Evolutionary conservation across 2,113 vertebrate genomes (phyloP).

Genomic region (Python bivittatus): DNA sequence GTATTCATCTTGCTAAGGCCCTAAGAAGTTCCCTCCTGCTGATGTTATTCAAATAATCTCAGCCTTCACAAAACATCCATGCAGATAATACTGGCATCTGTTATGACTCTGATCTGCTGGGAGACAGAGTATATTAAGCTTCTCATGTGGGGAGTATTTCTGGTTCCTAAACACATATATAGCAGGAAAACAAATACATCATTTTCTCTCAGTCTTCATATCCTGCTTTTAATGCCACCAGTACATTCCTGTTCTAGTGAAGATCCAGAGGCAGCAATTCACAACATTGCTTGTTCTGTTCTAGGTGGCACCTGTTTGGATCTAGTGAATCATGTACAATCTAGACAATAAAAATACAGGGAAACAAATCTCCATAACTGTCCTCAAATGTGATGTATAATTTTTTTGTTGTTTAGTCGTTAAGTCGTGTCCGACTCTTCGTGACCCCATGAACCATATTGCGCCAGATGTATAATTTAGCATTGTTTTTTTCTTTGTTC

Average conservation of each 20-base stretch:
- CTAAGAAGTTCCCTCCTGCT: neutral
- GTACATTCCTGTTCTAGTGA: neutral
- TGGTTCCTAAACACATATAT: neutral
- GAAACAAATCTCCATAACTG: neutral
- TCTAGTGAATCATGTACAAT: neutral
- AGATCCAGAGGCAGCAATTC: neutral
- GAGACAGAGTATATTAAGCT: neutral
- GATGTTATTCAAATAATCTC: neutral
- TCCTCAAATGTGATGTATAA: neutral
- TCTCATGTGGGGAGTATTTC: neutral
- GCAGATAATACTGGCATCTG: neutral
- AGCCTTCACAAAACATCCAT: neutral
- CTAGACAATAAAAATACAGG: neutral
- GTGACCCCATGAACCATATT: no score
- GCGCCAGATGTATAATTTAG: neutral
- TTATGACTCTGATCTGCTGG: neutral
- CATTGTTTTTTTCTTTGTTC: neutral
- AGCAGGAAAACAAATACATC: neutral
- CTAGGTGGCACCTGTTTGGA: neutral
- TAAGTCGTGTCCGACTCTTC: no score
- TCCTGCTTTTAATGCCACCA: neutral
- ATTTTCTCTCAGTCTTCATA: neutral
- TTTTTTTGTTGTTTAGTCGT: no score
- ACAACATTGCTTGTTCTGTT: neutral
- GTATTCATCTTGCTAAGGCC: neutral